Conservation (phyloP, 2,888 invertebrate genomes). For the Drosophila ochracea region DNA sequence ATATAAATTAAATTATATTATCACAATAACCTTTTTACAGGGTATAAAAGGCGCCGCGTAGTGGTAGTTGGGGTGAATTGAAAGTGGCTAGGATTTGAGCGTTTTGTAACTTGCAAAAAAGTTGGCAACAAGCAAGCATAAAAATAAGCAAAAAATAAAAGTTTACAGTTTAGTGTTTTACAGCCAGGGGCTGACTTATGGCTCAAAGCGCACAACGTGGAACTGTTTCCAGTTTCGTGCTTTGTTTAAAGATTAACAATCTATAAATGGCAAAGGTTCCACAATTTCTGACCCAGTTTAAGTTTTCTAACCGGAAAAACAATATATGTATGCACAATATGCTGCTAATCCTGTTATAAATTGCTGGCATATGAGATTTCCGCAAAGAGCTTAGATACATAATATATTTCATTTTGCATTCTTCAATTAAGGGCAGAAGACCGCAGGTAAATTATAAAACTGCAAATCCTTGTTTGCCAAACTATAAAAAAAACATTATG, state of each 20-base stretch:
- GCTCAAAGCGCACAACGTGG: conserved; percentile 34
- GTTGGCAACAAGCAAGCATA: conserved; percentile 6
- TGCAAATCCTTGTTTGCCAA: neutral
- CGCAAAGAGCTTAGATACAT: neutral
- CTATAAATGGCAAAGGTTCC: conserved; percentile 56
- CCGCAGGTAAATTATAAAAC: neutral
- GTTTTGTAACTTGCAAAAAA: conserved; percentile 20
- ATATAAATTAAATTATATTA: neutral
- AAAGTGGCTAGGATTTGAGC: conserved; percentile 31
- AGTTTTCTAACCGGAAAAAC: conserved; percentile 18
- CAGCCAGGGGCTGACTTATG: conserved; percentile 38
- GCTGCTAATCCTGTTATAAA: neutral
- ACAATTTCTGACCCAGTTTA: conserved; percentile 49
- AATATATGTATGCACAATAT: neutral
- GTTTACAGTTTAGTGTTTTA: conserved; percentile 27
- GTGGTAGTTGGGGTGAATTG: neutral
- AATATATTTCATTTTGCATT: no score
- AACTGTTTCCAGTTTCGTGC: conserved; percentile 43
- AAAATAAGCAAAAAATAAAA: conserved; percentile 11
- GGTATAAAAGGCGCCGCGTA: conserved; percentile 6
- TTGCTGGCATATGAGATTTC: neutral
- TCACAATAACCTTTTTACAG: neutral
- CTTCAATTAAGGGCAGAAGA: neutral
- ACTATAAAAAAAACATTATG: neutral
- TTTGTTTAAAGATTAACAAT: conserved; percentile 61